Evolutionary conservation across 2,888 invertebrate genomes (phyloP).

Genomic region (Dione vanillae): DNA sequence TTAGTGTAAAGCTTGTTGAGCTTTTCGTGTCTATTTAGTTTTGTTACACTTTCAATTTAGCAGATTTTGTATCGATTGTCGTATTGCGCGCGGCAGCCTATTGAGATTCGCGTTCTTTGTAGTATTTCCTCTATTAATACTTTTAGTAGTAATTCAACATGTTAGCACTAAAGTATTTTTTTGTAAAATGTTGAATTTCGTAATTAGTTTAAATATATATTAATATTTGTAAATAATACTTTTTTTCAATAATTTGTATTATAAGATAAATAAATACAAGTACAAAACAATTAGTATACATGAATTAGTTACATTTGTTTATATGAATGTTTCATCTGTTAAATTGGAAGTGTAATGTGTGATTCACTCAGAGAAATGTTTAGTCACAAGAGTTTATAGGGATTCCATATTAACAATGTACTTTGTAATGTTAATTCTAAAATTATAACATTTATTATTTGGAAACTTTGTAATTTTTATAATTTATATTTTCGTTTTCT

Average conservation of each 20-base stretch:
- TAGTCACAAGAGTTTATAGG: constrained; percentile 57
- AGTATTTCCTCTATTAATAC: constrained; percentile 10
- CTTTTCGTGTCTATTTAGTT: constrained; percentile 52
- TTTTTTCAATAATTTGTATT: constrained; percentile 18
- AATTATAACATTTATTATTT: neutral
- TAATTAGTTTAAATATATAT: constrained; percentile 15
- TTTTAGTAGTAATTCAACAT: neutral
- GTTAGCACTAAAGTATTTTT: neutral
- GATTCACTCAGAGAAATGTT: constrained; percentile 53
- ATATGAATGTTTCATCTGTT: constrained; percentile 26
- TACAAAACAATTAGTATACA: constrained; percentile 37
- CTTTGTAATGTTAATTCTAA: neutral
- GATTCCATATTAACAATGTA: constrained; percentile 59
- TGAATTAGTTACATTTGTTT: constrained; percentile 27
- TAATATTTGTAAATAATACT: constrained; percentile 12
- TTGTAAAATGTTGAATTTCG: constrained; percentile 11
- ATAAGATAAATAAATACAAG: constrained; percentile 32
- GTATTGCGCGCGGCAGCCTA: neutral
- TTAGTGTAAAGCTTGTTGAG: constrained; percentile 60
- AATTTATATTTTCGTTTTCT: neutral
- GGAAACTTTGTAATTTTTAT: neutral
- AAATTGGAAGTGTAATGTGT: constrained; percentile 70
- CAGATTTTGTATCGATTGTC: constrained; percentile 11
- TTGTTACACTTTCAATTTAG: constrained; percentile 69
- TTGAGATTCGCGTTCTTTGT: constrained; percentile 3